A percentile compares a stretch with the other conserved stretches of the same genome.
Conservation (phyloP, 2,888 invertebrate species). For the Trichacis sp. region DNA sequence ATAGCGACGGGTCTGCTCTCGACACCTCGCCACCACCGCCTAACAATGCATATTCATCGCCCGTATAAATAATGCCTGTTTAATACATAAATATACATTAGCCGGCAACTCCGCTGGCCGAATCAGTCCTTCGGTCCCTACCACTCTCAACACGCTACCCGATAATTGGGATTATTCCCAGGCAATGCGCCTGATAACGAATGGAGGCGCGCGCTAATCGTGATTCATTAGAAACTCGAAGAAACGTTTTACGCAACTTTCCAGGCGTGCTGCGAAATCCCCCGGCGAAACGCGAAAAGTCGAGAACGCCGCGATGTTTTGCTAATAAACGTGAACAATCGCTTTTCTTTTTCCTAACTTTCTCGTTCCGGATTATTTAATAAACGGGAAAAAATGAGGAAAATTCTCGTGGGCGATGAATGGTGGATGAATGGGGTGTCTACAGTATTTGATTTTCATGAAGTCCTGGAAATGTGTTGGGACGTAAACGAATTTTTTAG, state of each 20-base stretch:
- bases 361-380: no score
- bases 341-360: no score
- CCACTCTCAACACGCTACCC: conserved; percentile 19
- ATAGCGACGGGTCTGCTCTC: conserved; percentile 68
- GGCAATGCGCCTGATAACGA: background rate
- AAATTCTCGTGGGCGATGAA: no score
- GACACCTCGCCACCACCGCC: conserved; percentile 67
- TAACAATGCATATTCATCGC: conserved; percentile 68
- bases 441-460: no score
- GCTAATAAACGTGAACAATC: no score
- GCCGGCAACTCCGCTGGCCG: conserved; percentile 15
- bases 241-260: conserved; percentile 1
- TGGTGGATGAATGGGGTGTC: no score
- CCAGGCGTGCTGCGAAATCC: no score
- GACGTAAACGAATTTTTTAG: no score
- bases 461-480: no score
- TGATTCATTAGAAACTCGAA: conserved; percentile 5
- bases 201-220: background rate
- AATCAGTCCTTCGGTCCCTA: conserved; percentile 13
- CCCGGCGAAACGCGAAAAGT: no score
- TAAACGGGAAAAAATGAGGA: no score
- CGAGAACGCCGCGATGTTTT: no score
- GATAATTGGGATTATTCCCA: conserved; percentile 2
- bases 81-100: conserved; percentile 68
- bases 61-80: conserved; percentile 68